A percentile compares a stretch with the other conserved stretches of the same genome.
phyloP scores from a whole-genome alignment of 2,113 vertebrate species.

The Onychostruthus taczanowskii region DNA sequence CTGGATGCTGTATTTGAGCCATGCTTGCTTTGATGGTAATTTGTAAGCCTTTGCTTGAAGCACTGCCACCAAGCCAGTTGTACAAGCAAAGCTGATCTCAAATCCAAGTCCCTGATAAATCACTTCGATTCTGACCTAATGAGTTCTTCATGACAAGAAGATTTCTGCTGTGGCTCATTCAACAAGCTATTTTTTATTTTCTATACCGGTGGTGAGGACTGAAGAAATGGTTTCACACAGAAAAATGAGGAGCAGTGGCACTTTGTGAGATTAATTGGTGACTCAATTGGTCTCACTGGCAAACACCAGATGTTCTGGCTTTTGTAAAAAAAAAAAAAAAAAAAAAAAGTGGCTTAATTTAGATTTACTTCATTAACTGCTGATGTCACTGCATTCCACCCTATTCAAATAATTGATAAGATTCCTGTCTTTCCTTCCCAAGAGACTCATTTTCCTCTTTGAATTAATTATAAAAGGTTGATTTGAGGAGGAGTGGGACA shows the following conservation, averaged over 20 bases:
- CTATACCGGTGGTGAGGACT: not conserved
- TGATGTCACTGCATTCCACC: conserved; percentile 7
- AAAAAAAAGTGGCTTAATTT: not conserved
- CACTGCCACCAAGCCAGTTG: conserved; percentile 3
- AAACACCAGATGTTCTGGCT: conserved; percentile 3
- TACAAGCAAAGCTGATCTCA: conserved; percentile 12
- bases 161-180: conserved; percentile 49
- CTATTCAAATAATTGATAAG: conserved; percentile 33
- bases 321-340: not conserved
- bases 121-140: conserved; percentile 58
- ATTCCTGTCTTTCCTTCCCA: not conserved
- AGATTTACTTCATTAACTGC: conserved; percentile 46
- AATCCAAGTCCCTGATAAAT: conserved; percentile 62
- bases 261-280: conserved; percentile 46
- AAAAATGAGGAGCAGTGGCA: not conserved
- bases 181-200: conserved; percentile 61
- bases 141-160: conserved; percentile 49
- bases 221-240: not conserved
- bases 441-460: not conserved
- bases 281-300: not conserved
- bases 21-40: conserved; percentile 27
- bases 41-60: conserved; percentile 41
- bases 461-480: not conserved
- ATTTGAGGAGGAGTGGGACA: not conserved
- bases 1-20: not conserved